Conservation (phyloP, 92 coral and sea anemone species). For the Diadumene lineata region DNA sequence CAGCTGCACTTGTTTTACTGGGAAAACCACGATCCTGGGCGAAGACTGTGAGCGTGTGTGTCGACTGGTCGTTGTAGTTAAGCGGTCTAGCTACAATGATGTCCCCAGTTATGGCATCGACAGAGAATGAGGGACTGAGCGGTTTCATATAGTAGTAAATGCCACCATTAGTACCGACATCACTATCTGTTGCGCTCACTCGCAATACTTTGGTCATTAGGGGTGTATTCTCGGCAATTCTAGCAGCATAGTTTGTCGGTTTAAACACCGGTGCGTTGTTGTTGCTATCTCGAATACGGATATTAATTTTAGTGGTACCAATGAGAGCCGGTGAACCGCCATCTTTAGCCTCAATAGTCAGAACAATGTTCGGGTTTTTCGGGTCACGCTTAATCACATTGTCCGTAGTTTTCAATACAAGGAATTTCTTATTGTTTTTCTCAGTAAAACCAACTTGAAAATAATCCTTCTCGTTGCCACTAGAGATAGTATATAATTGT, state of each 20-base stretch:
- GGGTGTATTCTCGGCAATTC: slow-evolving; percentile 40
- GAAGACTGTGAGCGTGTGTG: slow-evolving; percentile 16
- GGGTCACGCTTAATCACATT: slow-evolving; percentile 52
- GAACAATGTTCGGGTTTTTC: slow-evolving; percentile 39
- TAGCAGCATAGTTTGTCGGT: slow-evolving; percentile 2
- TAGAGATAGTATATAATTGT: slow-evolving; percentile 35
- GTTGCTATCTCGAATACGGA: slow-evolving; percentile 50
- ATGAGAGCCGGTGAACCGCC: slow-evolving; percentile 47
- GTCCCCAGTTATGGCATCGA: slow-evolving; percentile 60
- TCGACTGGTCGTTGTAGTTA: background rate
- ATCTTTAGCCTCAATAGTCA: slow-evolving; percentile 53
- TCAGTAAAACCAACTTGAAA: slow-evolving; percentile 32
- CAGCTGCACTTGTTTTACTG: background rate
- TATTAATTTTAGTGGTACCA: slow-evolving; percentile 47
- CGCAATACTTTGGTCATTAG: slow-evolving; percentile 30
- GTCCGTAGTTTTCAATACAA: slow-evolving; percentile 47
- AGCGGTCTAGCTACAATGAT: slow-evolving; percentile 41
- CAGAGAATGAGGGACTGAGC: slow-evolving; percentile 30
- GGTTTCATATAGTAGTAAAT: slow-evolving; percentile 50
- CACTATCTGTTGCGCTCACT: slow-evolving; percentile 52
- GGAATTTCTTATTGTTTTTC: slow-evolving; percentile 37
- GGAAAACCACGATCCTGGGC: slow-evolving; percentile 54
- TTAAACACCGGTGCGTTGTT: slow-evolving; percentile 38
- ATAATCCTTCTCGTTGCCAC: slow-evolving; percentile 64
- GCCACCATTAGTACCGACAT: slow-evolving; percentile 61